A percentile compares a stretch with the other conserved stretches of the same genome.
Conservation (phyloP, 2,797 vertebrate genomes). For the Bradypodion ventrale region DNA sequence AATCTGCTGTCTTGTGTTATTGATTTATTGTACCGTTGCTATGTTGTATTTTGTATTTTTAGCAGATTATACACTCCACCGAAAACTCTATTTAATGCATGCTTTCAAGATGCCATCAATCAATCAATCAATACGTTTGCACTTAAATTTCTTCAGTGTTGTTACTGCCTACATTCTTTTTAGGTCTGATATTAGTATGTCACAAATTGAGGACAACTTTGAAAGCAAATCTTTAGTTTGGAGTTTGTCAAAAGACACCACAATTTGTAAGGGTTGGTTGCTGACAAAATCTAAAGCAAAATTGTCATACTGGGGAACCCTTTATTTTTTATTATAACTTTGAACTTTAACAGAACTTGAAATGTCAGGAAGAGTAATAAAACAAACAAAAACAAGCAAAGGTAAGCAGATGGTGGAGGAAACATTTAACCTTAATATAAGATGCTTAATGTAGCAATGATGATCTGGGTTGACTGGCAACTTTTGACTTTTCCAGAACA, state of each 20-base stretch:
- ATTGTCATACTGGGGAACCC: slow-evolving; percentile 18
- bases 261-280: slow-evolving; percentile 28
- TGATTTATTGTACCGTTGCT: no score
- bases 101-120: no score
- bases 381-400: neutral
- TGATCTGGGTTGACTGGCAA: slow-evolving; percentile 50
- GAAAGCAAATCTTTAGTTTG: slow-evolving; percentile 8
- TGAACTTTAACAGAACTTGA: slow-evolving; percentile 36
- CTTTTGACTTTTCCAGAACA: slow-evolving; percentile 38
- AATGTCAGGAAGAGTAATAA: neutral
- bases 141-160: neutral
- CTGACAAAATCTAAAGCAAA: neutral
- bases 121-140: no score
- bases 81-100: no score
- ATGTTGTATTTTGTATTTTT: no score
- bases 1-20: no score
- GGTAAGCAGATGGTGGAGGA: slow-evolving; percentile 50
- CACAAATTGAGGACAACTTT: neutral
- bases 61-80: no score
- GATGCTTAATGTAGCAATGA: slow-evolving; percentile 45
- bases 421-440: slow-evolving; percentile 21
- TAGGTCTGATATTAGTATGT: neutral
- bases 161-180: no score
- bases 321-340: slow-evolving; percentile 41
- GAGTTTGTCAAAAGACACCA: slow-evolving; percentile 31